These are phyloP conservation scores for Phyllotis vaccarum DNA, from an alignment of 2,797 vertebrate genomes.

Conservation along the genomic window DNA sequence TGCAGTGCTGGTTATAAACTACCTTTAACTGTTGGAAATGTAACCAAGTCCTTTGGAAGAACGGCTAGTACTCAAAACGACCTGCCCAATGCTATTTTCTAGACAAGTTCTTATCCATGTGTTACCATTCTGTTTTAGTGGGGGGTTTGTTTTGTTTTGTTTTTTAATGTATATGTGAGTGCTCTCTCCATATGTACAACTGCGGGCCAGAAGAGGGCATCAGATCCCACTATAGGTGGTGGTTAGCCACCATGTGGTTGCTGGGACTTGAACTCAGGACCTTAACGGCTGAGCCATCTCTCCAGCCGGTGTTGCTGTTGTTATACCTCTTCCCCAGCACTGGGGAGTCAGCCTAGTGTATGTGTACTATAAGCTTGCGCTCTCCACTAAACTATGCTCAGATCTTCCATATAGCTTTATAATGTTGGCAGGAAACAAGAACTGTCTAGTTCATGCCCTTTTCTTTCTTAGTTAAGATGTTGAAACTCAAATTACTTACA, in stretches of 20 bases:
- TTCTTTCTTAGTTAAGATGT: constrained; percentile 33
- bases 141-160: no score
- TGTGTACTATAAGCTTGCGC: not conserved
- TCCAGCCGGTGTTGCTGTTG: no score
- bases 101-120: constrained; percentile 2
- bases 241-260: no score
- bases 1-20: not conserved
- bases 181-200: no score
- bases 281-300: no score
- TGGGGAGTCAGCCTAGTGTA: not conserved
- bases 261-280: not conserved
- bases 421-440: constrained; percentile 26
- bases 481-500: constrained; percentile 39
- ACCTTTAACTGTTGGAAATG: not conserved
- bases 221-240: no score
- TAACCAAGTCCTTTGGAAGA: not conserved
- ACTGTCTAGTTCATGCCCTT: not conserved
- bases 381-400: not conserved
- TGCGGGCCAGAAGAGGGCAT: no score
- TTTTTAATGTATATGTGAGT: no score
- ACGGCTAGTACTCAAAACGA: not conserved
- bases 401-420: not conserved
- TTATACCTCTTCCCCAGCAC: not conserved
- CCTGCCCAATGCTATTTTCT: constrained; percentile 25
- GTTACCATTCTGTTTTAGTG: constrained; percentile 22